Base-by-base conservation (phyloP, 2,888 invertebrate species). In the Sarcophaga rosellei region DNA sequence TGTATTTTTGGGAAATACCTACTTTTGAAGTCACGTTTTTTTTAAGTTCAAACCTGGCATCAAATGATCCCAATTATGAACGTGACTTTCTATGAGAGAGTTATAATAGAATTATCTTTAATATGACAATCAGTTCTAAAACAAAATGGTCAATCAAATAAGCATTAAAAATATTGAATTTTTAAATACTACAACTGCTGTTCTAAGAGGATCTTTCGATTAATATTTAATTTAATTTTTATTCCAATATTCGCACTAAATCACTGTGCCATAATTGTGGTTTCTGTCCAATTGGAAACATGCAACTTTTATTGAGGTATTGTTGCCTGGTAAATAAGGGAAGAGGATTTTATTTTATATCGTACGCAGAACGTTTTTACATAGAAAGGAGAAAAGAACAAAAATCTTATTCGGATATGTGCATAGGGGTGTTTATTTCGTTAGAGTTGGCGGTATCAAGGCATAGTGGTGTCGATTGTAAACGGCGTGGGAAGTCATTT, bases 401-500 rank as follows among this genome's bases (percentile, higher is more conserved):
- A 69, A 63, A 63, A 63, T 74, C 15, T 23, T 63, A 73, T 62
- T 70, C 62, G 74, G 53, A 59, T 76, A 65, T 76, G 20, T 70
- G 63, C 78, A 78, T 84, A 78, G 86, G 86, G 78, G 77, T 77
- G 82, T 66, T 78, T 74, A 25, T 74, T 74, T 11, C 25, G 17
- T n/a, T 80, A 70, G 61, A 65, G 79, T 80, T 68, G 62, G 57
- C 53, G 45, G 72, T 77, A 69, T 63, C 47, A 76, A 81, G 65
- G 25, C 12, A 25, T 53, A 66, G 83, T 86, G 79, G 62, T 76
- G 76, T 83, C 77, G 86, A 83, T 86, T 78, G 73, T 77, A 78
- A 86, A 78, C 84, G 84, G 84, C 84, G 86, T 86, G 86, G 86
- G 86, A 86, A 86, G 86, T 86, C 86, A 78, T 84, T 86, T 84